Evolutionary conservation across 2,113 vertebrate species (phyloP).

Genomic region (Urocolius indicus): DNA sequence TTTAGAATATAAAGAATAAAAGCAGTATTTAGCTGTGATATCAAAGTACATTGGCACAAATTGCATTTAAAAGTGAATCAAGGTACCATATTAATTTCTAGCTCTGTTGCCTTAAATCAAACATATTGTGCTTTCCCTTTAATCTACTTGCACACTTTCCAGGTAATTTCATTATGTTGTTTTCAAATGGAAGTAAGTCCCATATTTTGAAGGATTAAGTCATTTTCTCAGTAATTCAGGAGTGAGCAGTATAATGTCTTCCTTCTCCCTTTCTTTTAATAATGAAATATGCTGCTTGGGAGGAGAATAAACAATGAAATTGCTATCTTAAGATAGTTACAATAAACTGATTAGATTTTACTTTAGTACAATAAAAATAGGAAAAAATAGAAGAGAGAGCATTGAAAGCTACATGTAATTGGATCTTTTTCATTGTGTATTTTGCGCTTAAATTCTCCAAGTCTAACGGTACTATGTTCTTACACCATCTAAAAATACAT

Average conservation of each 20-base stretch:
- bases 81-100: neutral
- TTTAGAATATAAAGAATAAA: neutral
- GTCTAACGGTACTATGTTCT: neutral
- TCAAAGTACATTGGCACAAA: neutral
- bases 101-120: neutral
- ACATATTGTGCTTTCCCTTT: neutral
- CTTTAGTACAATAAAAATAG: neutral
- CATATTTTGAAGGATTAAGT: neutral
- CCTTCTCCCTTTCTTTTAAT: neutral
- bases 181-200: neutral
- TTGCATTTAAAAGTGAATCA: neutral
- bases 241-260: neutral
- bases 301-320: neutral
- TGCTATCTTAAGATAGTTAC: neutral
- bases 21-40: neutral
- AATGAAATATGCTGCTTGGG: neutral
- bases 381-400: neutral
- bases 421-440: neutral
- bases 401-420: neutral
- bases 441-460: neutral
- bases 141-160: neutral
- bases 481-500: neutral
- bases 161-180: neutral
- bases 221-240: neutral
- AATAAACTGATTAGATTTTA: neutral